Evolutionary conservation across 2,113 vertebrate species (phyloP), one percentile per base, ranked within the genome.

Genomic region (Ginglymostoma cirratum): DNA sequence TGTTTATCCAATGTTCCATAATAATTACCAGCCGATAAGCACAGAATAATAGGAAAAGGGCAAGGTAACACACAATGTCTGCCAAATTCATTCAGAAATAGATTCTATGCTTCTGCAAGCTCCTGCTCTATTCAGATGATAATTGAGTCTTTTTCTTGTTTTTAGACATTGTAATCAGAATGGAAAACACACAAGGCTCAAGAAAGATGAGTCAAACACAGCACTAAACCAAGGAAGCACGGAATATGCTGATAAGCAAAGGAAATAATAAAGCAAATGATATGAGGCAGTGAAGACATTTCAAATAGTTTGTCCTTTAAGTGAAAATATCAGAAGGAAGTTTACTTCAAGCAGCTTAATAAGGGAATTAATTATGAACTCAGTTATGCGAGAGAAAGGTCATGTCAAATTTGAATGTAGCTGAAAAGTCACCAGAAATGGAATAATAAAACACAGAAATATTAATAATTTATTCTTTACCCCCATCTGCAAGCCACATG

Each of bases 271-370:
- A 72, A 95, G 27, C 42, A 70, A 42, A 52, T 34, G 67, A 72
- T 69, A 72, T 66, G 52, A 72, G 67, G 94, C 94, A 95, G 42
- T 72, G 66, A 72, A 95, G 94, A 72, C 45, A 95, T 70, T 72
- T 72, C 94, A 95, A 95, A 52, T 95, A 52, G 42, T 95, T 95
- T 76, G 94, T 72, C 38, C 24, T 52, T 95, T 52, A 76, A 95
- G 34, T 95, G 94, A 30, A 95, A 76, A 48, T 72, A 95, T 95
- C 94, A 95, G 67, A 52, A 52, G 52, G 94, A 72, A 95, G 67
- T 70, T 95, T 27, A 34, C 69, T 95, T 95, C 94, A 76, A 95
- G 94, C 94, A 95, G 94, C 94, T 95, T 95, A 95, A 76, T 76
- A 95, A 93, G 42, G 69, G 69, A 95, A 52, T 95, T 95, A 52